These are phyloP conservation scores for Melozone crissalis DNA, from an alignment of 2,113 vertebrate genomes.

Conservation along the genomic window DNA sequence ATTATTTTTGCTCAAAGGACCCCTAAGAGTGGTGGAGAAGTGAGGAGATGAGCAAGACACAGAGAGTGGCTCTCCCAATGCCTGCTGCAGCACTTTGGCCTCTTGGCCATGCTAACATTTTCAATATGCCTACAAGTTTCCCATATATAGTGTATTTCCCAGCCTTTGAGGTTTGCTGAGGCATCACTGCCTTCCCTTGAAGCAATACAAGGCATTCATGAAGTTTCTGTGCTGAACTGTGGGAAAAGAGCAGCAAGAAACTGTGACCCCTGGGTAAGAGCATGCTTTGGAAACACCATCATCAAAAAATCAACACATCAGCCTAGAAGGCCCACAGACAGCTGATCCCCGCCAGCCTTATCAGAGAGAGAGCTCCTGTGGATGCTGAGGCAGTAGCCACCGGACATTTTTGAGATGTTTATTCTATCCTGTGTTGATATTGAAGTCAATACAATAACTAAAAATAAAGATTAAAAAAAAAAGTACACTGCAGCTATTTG, in stretches of 20 bases:
- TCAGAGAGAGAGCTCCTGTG: conserved; percentile 17
- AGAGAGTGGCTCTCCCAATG: rapidly evolving
- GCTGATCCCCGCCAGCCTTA: neutral
- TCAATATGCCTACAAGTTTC: neutral
- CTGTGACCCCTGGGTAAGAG: conserved; percentile 54
- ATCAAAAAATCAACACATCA: conserved; percentile 67
- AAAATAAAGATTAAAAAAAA: conserved; percentile 60
- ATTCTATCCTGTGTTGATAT: conserved; percentile 37
- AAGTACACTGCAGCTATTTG: conserved; percentile 24
- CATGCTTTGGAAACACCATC: conserved; percentile 64
- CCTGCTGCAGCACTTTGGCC: neutral
- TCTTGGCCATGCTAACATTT: neutral
- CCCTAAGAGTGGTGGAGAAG: neutral
- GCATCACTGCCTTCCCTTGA: conserved; percentile 20
- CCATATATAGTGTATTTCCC: conserved; percentile 43
- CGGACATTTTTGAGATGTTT: conserved; percentile 47
- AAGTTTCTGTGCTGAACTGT: conserved; percentile 70
- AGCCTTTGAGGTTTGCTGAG: neutral
- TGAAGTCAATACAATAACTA: conserved; percentile 29
- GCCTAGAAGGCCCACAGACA: conserved; percentile 40
- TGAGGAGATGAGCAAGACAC: neutral
- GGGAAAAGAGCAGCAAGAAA: conserved; percentile 69
- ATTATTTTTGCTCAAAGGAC: neutral
- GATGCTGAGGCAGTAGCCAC: conserved; percentile 42
- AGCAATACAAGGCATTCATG: conserved; percentile 52